Evolutionary conservation across 2,797 vertebrate genomes (phyloP).

Genomic region (Sciaenops ocellatus): DNA sequence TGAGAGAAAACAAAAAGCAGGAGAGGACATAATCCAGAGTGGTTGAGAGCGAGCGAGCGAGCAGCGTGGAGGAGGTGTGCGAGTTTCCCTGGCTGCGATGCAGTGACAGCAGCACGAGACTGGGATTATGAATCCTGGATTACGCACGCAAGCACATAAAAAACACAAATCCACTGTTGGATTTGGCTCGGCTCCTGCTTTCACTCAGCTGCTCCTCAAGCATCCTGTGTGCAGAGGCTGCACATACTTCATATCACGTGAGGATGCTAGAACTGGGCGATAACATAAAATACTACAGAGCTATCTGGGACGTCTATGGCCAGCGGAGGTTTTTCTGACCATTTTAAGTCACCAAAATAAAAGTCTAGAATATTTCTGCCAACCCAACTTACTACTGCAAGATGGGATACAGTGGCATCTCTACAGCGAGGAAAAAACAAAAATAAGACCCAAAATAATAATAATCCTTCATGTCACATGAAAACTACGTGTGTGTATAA

Average conservation of each 20-base stretch:
- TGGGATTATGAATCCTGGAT: conserved; percentile 70
- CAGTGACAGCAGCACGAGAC: conserved; percentile 41
- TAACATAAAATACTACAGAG: background rate
- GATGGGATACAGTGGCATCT: no score
- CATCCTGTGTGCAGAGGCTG: background rate
- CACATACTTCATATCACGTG: background rate
- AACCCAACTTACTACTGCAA: no score
- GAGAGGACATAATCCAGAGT: conserved; percentile 53
- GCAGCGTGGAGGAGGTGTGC: conserved; percentile 27
- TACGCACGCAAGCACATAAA: conserved; percentile 47
- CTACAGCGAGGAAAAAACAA: no score
- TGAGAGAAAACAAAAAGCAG: conserved; percentile 45
- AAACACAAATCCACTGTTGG: conserved; percentile 56
- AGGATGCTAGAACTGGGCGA: background rate
- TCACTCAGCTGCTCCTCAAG: conserved; percentile 11
- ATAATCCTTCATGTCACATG: no score
- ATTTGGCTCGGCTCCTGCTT: conserved; percentile 25
- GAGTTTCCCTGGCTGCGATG: conserved; percentile 14
- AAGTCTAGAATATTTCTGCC: background rate
- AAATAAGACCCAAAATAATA: no score
- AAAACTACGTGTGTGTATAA: no score
- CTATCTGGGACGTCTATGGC: background rate
- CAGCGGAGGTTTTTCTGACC: background rate
- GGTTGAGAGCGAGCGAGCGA: background rate
- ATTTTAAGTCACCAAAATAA: background rate